These are phyloP conservation scores for Brachyopa scutellaris DNA, from an alignment of 2,888 invertebrate genomes.

Conservation along the genomic window DNA sequence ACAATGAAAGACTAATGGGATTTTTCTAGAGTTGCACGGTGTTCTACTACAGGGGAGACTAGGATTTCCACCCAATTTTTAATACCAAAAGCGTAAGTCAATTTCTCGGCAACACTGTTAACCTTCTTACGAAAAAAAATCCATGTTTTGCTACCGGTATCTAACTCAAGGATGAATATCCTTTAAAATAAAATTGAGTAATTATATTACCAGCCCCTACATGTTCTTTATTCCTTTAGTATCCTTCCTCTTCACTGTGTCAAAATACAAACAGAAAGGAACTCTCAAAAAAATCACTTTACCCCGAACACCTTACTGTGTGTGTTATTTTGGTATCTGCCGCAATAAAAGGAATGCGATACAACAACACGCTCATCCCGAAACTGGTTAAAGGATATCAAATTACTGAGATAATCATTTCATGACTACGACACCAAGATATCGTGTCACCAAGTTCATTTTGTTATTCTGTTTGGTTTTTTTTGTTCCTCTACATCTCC, in stretches of 20 bases:
- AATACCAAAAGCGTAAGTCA: too few species aligned
- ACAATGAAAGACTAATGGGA: too few species aligned
- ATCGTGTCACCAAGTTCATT: conserved; percentile 56
- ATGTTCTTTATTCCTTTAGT: background rate
- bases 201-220: conserved; percentile 38
- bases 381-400: conserved; percentile 50
- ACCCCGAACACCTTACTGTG: conserved; percentile 42
- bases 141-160: too few species aligned
- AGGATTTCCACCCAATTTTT: too few species aligned
- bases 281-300: conserved; percentile 55
- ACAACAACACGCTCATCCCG: conserved; percentile 37
- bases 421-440: conserved; percentile 50
- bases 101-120: too few species aligned
- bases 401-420: conserved; percentile 66
- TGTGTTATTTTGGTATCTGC: background rate
- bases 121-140: too few species aligned
- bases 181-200: conserved; percentile 55
- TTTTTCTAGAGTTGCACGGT: too few species aligned
- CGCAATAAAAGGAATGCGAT: conserved; percentile 40
- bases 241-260: conserved; percentile 29
- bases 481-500: background rate
- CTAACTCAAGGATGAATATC: conserved; percentile 48
- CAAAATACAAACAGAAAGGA: conserved; percentile 49
- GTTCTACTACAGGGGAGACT: too few species aligned
- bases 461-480: background rate